phyloP scores from a whole-genome alignment of 2,797 vertebrate genomes.

The Ciconia nigra region DNA sequence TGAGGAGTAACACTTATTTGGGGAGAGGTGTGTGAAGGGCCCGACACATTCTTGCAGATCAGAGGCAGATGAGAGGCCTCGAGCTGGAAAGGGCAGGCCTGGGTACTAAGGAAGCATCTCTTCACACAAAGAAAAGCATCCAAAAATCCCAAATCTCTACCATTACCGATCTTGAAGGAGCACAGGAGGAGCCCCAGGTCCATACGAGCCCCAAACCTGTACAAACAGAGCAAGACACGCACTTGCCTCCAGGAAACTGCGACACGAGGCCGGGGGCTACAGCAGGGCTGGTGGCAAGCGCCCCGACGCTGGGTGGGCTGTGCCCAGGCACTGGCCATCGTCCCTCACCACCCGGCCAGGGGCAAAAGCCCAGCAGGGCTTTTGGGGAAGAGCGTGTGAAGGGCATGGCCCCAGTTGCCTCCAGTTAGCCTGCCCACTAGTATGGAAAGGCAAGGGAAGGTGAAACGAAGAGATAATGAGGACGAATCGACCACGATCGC shows the following conservation, averaged over 20 bases:
- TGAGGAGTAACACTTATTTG: not conserved
- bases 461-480: not conserved
- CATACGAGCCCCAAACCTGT: not conserved
- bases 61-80: not conserved
- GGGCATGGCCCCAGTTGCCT: not conserved
- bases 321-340: not conserved
- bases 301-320: fast-evolving
- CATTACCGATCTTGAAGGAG: not conserved
- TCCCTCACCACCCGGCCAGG: not conserved
- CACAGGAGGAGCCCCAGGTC: not conserved
- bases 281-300: not conserved
- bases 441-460: not conserved
- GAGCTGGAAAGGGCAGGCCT: not conserved
- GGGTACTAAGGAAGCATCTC: not conserved
- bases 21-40: not conserved
- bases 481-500: fast-evolving
- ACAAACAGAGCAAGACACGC: not conserved
- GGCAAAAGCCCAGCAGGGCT: not conserved
- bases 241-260: not conserved
- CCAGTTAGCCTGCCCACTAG: not conserved
- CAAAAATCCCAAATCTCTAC: not conserved
- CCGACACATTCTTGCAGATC: not conserved
- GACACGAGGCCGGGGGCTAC: fast-evolving
- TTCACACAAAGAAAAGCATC: not conserved
- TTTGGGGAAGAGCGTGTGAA: not conserved